phyloP scores from a whole-genome alignment of 2,888 invertebrate species.

The Podabrus alpinus region DNA sequence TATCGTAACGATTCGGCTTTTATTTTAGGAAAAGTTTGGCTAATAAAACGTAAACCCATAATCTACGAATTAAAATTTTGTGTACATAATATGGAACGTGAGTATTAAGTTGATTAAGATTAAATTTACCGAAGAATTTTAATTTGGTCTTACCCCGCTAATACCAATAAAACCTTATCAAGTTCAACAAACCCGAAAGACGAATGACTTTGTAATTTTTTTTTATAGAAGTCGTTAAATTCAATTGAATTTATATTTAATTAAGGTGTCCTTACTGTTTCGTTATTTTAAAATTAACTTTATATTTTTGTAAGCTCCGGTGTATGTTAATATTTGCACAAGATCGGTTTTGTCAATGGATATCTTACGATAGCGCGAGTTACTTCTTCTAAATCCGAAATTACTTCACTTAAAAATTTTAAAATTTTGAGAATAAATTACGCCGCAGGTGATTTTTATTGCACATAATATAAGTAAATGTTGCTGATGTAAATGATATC shows the following conservation, averaged over 20 bases:
- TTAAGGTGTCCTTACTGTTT: not conserved
- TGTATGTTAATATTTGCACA: no score
- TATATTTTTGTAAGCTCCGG: no score
- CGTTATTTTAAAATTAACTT: not conserved
- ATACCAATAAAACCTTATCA: not conserved
- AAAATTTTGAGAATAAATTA: no score
- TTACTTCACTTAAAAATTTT: no score
- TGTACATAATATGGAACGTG: not conserved
- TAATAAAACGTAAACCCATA: not conserved
- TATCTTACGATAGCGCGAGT: no score
- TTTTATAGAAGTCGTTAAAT: not conserved
- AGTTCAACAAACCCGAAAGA: not conserved
- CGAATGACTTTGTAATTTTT: not conserved
- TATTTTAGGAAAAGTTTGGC: not conserved
- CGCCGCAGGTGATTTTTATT: no score
- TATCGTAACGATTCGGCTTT: not conserved
- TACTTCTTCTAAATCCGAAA: no score
- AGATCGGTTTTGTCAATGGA: no score
- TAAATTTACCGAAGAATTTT: not conserved
- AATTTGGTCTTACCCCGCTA: not conserved
- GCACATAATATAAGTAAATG: no score
- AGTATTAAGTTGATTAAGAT: not conserved
- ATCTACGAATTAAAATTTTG: not conserved
- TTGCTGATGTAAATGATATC: no score
- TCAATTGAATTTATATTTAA: not conserved